Percentiles rank a stretch among this genome's conserved stretches.
phyloP scores from a whole-genome alignment of 2,113 vertebrate species.

The Cynopterus brachyotis region DNA sequence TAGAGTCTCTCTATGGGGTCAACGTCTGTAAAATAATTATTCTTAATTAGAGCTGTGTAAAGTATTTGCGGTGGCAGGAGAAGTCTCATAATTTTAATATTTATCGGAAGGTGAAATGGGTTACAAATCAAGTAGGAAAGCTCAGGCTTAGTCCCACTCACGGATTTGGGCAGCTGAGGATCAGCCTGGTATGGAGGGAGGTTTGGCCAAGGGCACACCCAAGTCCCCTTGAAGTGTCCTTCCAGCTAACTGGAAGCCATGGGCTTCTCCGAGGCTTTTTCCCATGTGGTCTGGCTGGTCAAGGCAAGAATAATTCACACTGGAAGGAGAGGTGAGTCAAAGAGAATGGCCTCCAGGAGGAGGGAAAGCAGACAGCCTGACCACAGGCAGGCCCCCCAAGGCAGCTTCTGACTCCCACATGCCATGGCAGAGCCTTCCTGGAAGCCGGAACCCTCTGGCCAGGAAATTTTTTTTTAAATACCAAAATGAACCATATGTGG shows the following conservation, averaged over 20 bases:
- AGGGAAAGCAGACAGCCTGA: slow-evolving; percentile 79
- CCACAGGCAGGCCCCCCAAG: slow-evolving; percentile 81
- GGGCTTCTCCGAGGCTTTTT: neutral
- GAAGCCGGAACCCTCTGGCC: slow-evolving; percentile 77
- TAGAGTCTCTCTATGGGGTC: neutral
- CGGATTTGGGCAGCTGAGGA: neutral
- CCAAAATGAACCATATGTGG: slow-evolving; percentile 79
- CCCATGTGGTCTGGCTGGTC: slow-evolving; percentile 22
- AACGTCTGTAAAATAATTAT: neutral
- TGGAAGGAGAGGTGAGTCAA: slow-evolving; percentile 83
- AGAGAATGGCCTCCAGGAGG: slow-evolving; percentile 77
- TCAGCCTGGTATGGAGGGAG: neutral
- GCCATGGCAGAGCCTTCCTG: slow-evolving; percentile 81
- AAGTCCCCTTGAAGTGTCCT: neutral
- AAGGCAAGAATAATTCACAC: slow-evolving; percentile 61
- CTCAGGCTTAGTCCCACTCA: neutral
- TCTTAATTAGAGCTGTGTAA: neutral
- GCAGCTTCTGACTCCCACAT: slow-evolving; percentile 82
- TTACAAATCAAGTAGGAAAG: neutral
- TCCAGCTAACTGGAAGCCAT: neutral
- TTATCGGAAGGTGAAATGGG: neutral
- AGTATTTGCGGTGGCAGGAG: neutral
- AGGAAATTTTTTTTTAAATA: slow-evolving; percentile 38
- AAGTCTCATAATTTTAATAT: neutral
- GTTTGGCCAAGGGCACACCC: neutral